Base-by-base conservation (phyloP, 2,888 invertebrate genomes). In the Amiota minor region DNA sequence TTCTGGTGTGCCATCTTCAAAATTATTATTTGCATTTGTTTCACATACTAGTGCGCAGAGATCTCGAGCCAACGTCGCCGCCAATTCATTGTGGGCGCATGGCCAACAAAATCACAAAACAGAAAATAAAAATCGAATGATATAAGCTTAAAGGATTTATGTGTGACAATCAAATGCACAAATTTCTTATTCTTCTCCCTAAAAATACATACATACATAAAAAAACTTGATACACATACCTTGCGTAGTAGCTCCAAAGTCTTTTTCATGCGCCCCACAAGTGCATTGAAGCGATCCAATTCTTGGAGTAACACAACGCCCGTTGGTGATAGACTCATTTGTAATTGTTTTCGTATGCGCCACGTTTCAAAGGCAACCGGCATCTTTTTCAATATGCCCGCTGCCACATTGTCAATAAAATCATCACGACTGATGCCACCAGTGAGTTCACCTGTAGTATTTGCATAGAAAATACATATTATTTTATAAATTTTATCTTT, bases 241-340 rank as follows among this genome's bases (percentile, higher is more conserved):
- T 95, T 95, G 85, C 94, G 92, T 12, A 98, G 91, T 69, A 95
- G 92, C 4, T 92, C 90, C 56, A 98, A 91, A 0, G 95, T 95
- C 73, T 89, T 91, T 16, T 90, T 91, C 92, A 98, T 96, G 70
- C 92, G 92, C 12, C 87, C 87, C 70, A 97, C 93, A 0, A 98
- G 92, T 20, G 91, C 91, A 89, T 98, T 98, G 89, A 97, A 97
- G 75, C 97, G 92, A 84, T 97, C 97, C 55, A 98, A 89, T 89
- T 98, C 96, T 91, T 98, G 97, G 70, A 97, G 91, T 69, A 98
- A 90, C 1, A 98, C 97, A 16, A 97, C 94, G 0, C 95, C 93
- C 0, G 96, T 94, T 1, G 97, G 97, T 6, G 95, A 93, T 80
- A 97, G 93, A 79, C 92, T 93, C 90, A 95, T 91, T 83, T 96